A percentile compares a stretch with the other conserved stretches of the same genome.
phyloP scores from a whole-genome alignment of 2,797 vertebrate species.

The Glossophaga mutica region DNA sequence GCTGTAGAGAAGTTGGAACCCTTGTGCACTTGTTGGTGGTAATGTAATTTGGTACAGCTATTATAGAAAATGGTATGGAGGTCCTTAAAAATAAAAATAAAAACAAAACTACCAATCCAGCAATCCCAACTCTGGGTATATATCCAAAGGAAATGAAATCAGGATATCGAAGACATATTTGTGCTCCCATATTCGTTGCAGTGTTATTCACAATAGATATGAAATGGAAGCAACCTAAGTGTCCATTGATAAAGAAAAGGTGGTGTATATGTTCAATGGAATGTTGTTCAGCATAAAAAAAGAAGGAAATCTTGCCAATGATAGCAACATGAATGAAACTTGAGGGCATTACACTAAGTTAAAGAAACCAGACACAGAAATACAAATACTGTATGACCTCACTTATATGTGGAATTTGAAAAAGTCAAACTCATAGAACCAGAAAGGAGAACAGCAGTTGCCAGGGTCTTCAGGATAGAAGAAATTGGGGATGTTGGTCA shows the following conservation, averaged over 20 bases:
- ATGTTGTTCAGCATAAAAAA: neutral
- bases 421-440: neutral
- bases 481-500: neutral
- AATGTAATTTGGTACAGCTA: neutral
- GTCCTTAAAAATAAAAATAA: neutral
- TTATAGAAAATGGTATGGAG: neutral
- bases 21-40: neutral
- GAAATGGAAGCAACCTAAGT: neutral
- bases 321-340: neutral
- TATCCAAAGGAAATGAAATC: neutral
- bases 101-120: neutral
- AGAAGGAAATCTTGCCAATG: neutral
- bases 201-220: neutral
- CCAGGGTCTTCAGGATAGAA: neutral
- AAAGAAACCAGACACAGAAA: neutral
- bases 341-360: neutral
- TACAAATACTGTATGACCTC: neutral
- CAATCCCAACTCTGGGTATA: neutral
- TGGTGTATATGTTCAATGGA: neutral
- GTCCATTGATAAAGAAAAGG: neutral
- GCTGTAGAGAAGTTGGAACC: neutral
- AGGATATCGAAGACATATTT: neutral
- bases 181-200: neutral
- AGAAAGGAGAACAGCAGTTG: neutral
- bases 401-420: neutral